Evolutionary conservation across 1,140 invertebrate genomes (phyloP), one percentile per base, ranked within the genome.

Genomic region (Drosophila pandora): DNA sequence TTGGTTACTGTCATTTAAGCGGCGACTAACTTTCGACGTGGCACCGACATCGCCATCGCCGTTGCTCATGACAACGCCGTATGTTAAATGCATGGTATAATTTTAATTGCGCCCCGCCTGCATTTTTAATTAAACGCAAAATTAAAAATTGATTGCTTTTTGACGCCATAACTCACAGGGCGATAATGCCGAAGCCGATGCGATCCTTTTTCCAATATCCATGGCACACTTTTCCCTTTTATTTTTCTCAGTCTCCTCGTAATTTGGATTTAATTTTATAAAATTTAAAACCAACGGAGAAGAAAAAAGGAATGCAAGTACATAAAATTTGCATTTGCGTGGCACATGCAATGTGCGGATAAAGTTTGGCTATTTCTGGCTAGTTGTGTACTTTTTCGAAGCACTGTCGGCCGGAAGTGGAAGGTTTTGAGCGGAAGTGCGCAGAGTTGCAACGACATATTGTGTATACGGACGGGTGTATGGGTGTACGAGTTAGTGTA

Each of bases 71-170:
- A 41, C 34, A 10, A 45, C 63, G 60, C 13, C 63, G 47, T 61
- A 58, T 65, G 60, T 58, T 62, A 63, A 64, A 76, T 76, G 53
- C 59, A 39, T 50, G 43, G 55, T 52, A 71, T 76, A 82, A 64
- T 79, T 87, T 85, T 79, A 87, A 88, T 87, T 87, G 79, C 58
- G 52, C 41, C 61, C 52, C 59, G 61, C 59, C 61, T 82, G 75
- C 62, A 87, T 88, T 87, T 88, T 87, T 87, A 88, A 87, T 87
- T 87, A 87, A 87, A 71, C 78, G 50, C 62, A 70, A 87, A 87
- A 87, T 88, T 88, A 88, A 87, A 87, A 88, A 87, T 87, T 87
- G 82, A 87, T 87, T 87, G 83, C 83, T 87, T 87, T 87, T 72
- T 82, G 83, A 82, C 78, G 75, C 78, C 82, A 77, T 78, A 83